A percentile compares a stretch with the other conserved stretches of the same genome.
phyloP scores from a whole-genome alignment of 2,797 vertebrate species.

The Acomys russatus region DNA sequence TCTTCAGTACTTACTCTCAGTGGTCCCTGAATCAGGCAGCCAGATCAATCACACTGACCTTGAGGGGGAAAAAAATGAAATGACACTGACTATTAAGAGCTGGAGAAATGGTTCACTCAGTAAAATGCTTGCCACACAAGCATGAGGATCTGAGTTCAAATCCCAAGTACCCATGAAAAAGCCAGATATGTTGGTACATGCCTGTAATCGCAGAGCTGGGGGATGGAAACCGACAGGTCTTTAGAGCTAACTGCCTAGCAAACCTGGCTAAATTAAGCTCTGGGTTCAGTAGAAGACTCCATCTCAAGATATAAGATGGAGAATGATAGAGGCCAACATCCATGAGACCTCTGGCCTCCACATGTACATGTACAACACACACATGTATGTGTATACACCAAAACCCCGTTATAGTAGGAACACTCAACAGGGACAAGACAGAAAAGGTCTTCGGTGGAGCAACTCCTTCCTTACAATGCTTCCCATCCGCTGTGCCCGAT shows the following conservation, averaged over 20 bases:
- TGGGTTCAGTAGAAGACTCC: background rate
- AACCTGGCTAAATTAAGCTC: background rate
- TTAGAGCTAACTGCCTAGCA: background rate
- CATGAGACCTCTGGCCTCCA: background rate
- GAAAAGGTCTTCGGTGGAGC: background rate
- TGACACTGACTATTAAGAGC: background rate
- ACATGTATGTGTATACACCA: background rate
- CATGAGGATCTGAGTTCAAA: background rate
- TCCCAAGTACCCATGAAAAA: background rate
- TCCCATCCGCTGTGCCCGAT: background rate
- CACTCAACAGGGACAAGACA: background rate
- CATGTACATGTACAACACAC: background rate
- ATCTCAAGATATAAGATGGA: background rate
- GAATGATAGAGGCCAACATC: background rate
- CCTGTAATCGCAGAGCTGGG: background rate
- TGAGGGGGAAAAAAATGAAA: background rate
- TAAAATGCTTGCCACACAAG: background rate
- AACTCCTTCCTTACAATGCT: background rate
- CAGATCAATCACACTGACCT: background rate
- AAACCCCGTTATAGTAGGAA: background rate
- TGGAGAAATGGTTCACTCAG: background rate
- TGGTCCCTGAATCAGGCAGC: background rate
- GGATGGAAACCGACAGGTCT: background rate
- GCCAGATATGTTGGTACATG: background rate
- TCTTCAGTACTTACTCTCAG: background rate